Percentiles rank a stretch among this genome's conserved stretches.
Conservation (phyloP, 2,113 vertebrate genomes). For the Perognathus longimembris region DNA sequence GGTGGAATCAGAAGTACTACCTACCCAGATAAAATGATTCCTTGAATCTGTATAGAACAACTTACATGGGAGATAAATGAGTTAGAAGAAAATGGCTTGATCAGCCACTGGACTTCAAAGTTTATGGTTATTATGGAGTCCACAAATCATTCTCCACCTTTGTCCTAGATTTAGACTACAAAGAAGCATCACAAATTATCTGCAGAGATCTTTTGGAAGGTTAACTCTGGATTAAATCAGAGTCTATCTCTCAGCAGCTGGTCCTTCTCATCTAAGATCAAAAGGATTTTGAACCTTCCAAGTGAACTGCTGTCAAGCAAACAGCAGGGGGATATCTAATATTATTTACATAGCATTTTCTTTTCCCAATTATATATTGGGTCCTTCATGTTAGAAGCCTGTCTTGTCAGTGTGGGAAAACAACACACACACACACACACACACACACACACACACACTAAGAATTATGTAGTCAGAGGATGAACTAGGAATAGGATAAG, state of each 20-base stretch:
- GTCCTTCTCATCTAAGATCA: constrained; percentile 79
- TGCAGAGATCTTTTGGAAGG: constrained; percentile 61
- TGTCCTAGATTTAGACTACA: constrained; percentile 62
- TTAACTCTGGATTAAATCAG: constrained; percentile 70
- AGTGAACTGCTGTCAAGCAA: constrained; percentile 72
- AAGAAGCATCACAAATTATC: constrained; percentile 66
- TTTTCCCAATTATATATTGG: constrained; percentile 61
- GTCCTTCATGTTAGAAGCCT: constrained; percentile 53
- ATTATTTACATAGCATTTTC: constrained; percentile 75
- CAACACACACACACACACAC: too few relatives aligned
- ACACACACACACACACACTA: background rate
- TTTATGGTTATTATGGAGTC: background rate
- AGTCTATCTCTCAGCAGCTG: constrained; percentile 72
- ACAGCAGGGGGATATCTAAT: constrained; percentile 76
- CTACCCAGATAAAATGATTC: background rate
- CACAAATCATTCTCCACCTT: constrained; percentile 35
- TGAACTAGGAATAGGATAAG: background rate
- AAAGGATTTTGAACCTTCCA: constrained; percentile 73
- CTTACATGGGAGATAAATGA: background rate
- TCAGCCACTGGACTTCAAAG: background rate
- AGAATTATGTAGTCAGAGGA: background rate
- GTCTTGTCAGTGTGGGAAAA: constrained; percentile 52
- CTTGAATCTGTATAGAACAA: background rate
- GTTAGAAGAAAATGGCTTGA: background rate
- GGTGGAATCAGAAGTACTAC: background rate